Percentiles rank a stretch among this genome's conserved stretches.
Conservation (phyloP, 2,888 invertebrate species). For the Thyatira batis region DNA sequence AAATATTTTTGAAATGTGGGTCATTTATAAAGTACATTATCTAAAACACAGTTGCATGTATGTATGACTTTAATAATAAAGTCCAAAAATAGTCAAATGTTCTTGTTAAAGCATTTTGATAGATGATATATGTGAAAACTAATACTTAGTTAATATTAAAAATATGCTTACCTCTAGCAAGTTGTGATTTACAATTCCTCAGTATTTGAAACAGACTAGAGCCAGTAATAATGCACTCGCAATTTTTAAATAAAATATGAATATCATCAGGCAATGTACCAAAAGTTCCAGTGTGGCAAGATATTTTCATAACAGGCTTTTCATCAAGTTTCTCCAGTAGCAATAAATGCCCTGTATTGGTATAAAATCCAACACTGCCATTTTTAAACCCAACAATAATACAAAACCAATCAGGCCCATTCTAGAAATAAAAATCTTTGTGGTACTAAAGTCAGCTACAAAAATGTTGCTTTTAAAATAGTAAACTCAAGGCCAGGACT, state of each 20-base stretch:
- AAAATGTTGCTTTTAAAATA: too few relatives aligned
- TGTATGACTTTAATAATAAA: too few relatives aligned
- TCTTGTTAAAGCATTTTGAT: too few relatives aligned
- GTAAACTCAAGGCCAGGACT: too few relatives aligned
- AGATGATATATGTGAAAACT: too few relatives aligned
- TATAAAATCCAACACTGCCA: constrained; percentile 93
- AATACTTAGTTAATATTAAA: too few relatives aligned
- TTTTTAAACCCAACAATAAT: constrained; percentile 92
- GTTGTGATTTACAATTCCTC: constrained; percentile 88
- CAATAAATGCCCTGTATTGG: constrained; percentile 91
- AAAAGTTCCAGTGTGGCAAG: constrained; percentile 86
- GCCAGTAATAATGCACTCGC: constrained; percentile 89
- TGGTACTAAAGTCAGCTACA: too few relatives aligned
- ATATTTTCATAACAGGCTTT: constrained; percentile 89
- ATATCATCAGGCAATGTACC: constrained; percentile 85
- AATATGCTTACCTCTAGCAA: constrained; percentile 86
- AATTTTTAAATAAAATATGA: constrained; percentile 87
- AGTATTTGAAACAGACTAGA: constrained; percentile 90
- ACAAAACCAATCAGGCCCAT: constrained; percentile 96
- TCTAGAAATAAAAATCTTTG: constrained; percentile 57
- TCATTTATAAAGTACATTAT: too few relatives aligned
- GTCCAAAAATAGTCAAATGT: too few relatives aligned
- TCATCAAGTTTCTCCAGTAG: constrained; percentile 93
- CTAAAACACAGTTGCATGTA: too few relatives aligned
- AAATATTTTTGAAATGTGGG: neutral